Evolutionary conservation across 1,140 invertebrate genomes (phyloP), one percentile per base, ranked within the genome.

Genomic region (Varroa destructor): DNA sequence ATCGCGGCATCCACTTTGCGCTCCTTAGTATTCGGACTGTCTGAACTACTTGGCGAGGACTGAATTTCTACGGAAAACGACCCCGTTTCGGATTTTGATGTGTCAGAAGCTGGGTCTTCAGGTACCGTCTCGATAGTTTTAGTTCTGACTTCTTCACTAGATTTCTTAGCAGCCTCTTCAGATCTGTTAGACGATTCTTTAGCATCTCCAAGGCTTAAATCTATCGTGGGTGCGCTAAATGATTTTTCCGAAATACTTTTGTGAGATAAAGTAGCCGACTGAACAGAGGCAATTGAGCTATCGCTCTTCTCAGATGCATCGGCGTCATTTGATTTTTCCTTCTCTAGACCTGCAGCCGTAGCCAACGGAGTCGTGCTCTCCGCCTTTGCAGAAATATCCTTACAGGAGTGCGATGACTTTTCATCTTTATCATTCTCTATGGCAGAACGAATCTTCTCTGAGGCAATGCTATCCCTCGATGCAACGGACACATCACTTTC

Each of bases 11-110:
- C 61, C 61, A 67, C 61, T 40, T 67, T 67, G 37, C 10, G 61
- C 12, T 67, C 46, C 37, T 67, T 67, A 2, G 61, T 67, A 40
- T 67, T 67, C 40, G 40, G 10, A 40, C 61, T 67, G 37, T 67
- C 61, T 40, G 40, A 40, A 40, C 40, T 43, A 5, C 40, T 43
- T 67, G 40, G 14, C 2, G 61, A 67, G 12, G 12, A 46, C 40
- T 14, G 2, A 37, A 12, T 40, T 14, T 67, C 61, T 14, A 40
- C 61, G 14, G 40, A 40, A 5, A 12, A 40, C 2, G 14, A 14
- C 36, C 12, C 14, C 2, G 12, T 67, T 67, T 67, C 61, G 61
- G 40, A 43, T 40, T 40, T 67, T 2, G 61, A 67, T 12, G 12
- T 14, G 14, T 67, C 61, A 40, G 14, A 25, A 1, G 57, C 57